These are phyloP conservation scores for Ammodramus savannarum DNA, from an alignment of 2,113 vertebrate genomes.

Conservation along the genomic window DNA sequence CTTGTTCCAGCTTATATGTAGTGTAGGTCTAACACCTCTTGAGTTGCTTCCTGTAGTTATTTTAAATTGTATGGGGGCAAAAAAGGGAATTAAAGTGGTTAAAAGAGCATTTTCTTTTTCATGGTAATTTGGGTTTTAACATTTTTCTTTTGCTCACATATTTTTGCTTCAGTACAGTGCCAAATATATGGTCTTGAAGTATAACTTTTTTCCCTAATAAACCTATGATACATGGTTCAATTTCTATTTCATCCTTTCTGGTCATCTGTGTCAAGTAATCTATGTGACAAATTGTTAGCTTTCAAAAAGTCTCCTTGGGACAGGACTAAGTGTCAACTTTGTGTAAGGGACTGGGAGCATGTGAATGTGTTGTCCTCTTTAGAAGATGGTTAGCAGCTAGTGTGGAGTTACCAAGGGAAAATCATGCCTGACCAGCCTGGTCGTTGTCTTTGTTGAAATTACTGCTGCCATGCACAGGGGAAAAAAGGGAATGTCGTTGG, in stretches of 20 bases:
- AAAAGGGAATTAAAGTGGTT: neutral
- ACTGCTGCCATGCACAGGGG: neutral
- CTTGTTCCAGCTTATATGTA: neutral
- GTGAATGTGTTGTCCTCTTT: neutral
- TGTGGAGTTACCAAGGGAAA: neutral
- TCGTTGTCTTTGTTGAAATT: neutral
- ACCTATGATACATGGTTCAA: neutral
- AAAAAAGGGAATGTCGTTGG: neutral
- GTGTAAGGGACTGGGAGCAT: neutral
- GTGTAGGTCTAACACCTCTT: neutral
- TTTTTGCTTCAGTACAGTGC: slow-evolving; percentile 5
- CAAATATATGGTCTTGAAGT: slow-evolving; percentile 9
- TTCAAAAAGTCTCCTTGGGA: neutral
- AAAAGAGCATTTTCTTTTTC: neutral
- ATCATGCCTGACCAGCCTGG: neutral
- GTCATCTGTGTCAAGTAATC: neutral
- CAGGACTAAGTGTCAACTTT: neutral
- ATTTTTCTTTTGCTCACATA: neutral
- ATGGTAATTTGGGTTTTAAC: neutral
- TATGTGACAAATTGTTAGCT: neutral
- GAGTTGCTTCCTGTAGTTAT: neutral
- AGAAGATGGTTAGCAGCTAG: neutral
- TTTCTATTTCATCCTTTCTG: slow-evolving; percentile 4
- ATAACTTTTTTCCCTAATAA: slow-evolving; percentile 16
- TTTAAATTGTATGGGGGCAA: neutral